A percentile compares a stretch with the other conserved stretches of the same genome.
Evolutionary conservation across 2,113 vertebrate species (phyloP).

Genomic region (Rhabdornis inornatus): DNA sequence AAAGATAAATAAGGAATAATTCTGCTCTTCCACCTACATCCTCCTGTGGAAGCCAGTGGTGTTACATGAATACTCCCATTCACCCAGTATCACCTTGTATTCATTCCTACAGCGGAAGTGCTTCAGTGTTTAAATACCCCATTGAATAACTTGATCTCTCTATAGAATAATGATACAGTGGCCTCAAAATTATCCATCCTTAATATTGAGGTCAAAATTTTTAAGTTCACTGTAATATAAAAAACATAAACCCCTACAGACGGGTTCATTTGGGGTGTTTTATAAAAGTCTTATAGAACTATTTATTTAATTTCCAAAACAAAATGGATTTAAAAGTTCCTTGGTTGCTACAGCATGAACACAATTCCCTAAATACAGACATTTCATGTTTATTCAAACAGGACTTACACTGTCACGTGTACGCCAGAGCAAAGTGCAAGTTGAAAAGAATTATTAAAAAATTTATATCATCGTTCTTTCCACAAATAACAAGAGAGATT

Average conservation of each 20-base stretch:
- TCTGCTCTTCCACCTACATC: neutral
- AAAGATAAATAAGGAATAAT: neutral
- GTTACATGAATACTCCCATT: neutral
- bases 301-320: neutral
- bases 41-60: neutral
- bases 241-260: neutral
- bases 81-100: neutral
- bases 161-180: neutral
- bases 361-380: neutral
- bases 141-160: neutral
- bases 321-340: neutral
- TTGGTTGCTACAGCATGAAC: neutral
- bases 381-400: constrained; percentile 2
- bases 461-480: constrained; percentile 20
- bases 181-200: neutral
- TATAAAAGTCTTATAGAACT: neutral
- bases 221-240: neutral
- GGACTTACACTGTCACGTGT: neutral
- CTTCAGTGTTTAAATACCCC: neutral
- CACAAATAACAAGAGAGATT: constrained; percentile 46
- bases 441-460: constrained; percentile 55
- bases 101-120: neutral
- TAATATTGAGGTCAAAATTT: neutral
- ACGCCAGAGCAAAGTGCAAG: neutral
- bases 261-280: neutral